phyloP scores from a whole-genome alignment of 2,888 invertebrate genomes.

The Pharmacophagus antenor region DNA sequence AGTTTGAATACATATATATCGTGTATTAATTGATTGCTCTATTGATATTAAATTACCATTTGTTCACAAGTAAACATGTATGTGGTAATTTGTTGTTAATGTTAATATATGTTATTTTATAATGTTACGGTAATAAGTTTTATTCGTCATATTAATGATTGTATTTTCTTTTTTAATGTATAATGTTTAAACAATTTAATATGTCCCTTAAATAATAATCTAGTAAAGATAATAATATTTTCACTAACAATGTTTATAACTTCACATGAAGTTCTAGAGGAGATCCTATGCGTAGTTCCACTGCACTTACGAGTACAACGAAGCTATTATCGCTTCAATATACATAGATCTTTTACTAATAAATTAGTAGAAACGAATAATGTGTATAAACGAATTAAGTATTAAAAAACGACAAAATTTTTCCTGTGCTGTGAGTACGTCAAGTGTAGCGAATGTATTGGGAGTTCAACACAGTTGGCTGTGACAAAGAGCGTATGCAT shows the following conservation, averaged over 20 bases:
- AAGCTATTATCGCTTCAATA: too few species aligned
- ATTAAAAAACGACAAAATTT: neutral
- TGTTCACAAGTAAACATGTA: neutral
- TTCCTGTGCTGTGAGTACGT: conserved; percentile 35
- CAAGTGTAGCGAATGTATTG: conserved; percentile 46
- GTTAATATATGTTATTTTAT: neutral
- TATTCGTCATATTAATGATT: neutral
- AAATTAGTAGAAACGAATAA: neutral
- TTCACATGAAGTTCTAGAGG: too few species aligned
- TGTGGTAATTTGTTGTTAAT: neutral
- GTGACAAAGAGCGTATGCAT: conserved; percentile 69
- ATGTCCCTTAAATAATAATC: too few species aligned
- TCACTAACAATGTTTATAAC: too few species aligned
- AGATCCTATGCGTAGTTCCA: too few species aligned
- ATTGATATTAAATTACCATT: neutral
- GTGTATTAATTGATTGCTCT: conserved; percentile 4
- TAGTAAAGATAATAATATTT: too few species aligned
- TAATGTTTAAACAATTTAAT: too few species aligned
- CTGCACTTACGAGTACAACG: too few species aligned
- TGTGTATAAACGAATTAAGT: neutral
- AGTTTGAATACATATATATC: conserved; percentile 1
- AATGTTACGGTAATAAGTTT: neutral
- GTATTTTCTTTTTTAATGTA: too few species aligned
- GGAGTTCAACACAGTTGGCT: conserved; percentile 56
- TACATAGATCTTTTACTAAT: neutral